phyloP scores from a whole-genome alignment of 2,113 vertebrate species.

The Lanius ludovicianus region DNA sequence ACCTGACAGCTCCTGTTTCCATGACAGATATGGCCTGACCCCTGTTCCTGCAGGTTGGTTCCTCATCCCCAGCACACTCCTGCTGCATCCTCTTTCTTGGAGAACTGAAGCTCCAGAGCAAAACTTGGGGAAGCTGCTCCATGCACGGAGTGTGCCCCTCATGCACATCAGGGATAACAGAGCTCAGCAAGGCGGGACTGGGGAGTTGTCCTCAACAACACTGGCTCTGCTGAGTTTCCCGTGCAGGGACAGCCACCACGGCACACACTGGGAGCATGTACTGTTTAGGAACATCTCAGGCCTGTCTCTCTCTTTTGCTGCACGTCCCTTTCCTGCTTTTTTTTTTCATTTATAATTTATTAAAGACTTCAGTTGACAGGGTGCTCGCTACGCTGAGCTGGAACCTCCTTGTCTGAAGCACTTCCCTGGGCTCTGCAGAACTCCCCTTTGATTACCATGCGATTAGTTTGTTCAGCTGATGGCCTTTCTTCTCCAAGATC shows the following conservation, averaged over 20 bases:
- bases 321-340: not conserved
- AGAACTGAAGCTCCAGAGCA: not conserved
- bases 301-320: not conserved
- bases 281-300: not conserved
- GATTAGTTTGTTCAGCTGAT: slow-evolving; percentile 85
- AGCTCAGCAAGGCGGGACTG: not conserved
- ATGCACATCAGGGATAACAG: accelerated
- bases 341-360: slow-evolving; percentile 53
- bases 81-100: not conserved
- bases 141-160: accelerated
- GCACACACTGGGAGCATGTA: accelerated
- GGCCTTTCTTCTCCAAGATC: slow-evolving; percentile 79
- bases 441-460: slow-evolving; percentile 79
- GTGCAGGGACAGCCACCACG: accelerated
- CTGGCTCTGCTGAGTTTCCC: not conserved
- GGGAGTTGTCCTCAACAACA: accelerated
- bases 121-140: not conserved
- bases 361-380: slow-evolving; percentile 19
- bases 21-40: not conserved
- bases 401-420: slow-evolving; percentile 69
- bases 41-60: not conserved
- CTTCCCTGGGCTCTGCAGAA: slow-evolving; percentile 72
- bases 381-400: slow-evolving; percentile 21
- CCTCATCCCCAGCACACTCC: not conserved
- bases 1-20: accelerated